Evolutionary conservation across 2,888 invertebrate species (phyloP), one percentile per base, ranked within the genome.

Genomic region (Craniophora ligustri): DNA sequence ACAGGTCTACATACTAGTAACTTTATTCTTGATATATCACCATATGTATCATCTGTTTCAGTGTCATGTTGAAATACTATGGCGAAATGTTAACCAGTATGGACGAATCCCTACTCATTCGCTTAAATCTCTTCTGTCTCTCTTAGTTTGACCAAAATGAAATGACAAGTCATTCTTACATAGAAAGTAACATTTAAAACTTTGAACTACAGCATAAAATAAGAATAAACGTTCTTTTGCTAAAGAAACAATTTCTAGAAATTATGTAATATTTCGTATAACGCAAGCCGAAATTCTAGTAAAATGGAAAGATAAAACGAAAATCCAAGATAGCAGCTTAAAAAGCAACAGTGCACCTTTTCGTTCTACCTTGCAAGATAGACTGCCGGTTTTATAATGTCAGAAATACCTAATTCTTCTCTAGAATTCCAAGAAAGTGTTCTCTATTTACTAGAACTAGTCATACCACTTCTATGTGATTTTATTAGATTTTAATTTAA

Each of bases 291-390:
- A 66, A 42, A 60, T 39, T 19, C 15, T 21, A 53, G 34, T 8
- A 13, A 19, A n/a, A 42, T 16, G 23, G 18, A 5, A 28, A 34
- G 13, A 32, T 41, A 15, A 40, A 21, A 58, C 16, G 42, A 13
- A 30, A 44, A 58, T 39, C 39, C 42, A 23, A 31, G 63, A 60
- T 36, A 40, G n/a, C 39, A 35, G 15, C 13, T 44, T 40, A 35
- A 47, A 40, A 60, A 31, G 31, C 11, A 45, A 31, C 26, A 38
- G 15, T 53, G 45, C 34, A 46, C 10, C 15, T 50, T 21, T 39
- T 42, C 59, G 45, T 65, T 42, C 28, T 11, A 66, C 6, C 38
- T 31, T 34, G 30, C 30, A 42, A 44, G 13, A 30, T 18, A 16
- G 10, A 18, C 23, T 8, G 41, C 10, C 0, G 5, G 10, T 49